phyloP scores from a whole-genome alignment of 2,888 invertebrate species.

The Archaeoteleia sp. region DNA sequence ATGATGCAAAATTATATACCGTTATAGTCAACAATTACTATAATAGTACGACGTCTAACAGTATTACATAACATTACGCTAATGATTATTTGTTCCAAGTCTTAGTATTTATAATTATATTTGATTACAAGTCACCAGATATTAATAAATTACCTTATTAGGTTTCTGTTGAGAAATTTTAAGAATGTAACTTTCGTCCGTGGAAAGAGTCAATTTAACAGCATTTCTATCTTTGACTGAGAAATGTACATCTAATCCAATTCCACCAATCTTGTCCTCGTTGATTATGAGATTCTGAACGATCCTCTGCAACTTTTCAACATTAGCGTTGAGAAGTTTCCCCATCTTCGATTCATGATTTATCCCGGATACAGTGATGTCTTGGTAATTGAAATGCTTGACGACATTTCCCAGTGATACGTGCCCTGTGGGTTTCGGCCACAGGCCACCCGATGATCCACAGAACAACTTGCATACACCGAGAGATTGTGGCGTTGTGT shows the following conservation, averaged over 20 bases:
- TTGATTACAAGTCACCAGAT: too few relatives aligned
- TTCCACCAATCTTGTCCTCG: constrained; percentile 49
- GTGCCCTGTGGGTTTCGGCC: constrained; percentile 81
- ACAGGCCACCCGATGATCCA: constrained; percentile 78
- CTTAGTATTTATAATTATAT: too few relatives aligned
- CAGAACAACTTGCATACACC: constrained; percentile 82
- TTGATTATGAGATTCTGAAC: constrained; percentile 17
- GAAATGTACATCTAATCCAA: constrained; percentile 57
- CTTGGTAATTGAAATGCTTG: constrained; percentile 76
- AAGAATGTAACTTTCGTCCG: constrained; percentile 77
- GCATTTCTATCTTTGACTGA: constrained; percentile 47
- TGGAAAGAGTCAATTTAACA: constrained; percentile 75
- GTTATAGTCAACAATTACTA: too few relatives aligned
- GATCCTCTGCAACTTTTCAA: constrained; percentile 56
- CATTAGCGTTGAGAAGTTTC: constrained; percentile 58
- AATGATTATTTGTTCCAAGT: too few relatives aligned
- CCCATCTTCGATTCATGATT: constrained; percentile 67
- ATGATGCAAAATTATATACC: too few relatives aligned
- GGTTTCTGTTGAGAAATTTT: constrained; percentile 54
- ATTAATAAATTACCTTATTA: constrained; percentile 49
- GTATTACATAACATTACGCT: too few relatives aligned
- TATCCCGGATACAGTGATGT: constrained; percentile 75
- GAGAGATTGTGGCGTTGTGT: constrained; percentile 67
- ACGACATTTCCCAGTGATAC: constrained; percentile 77
- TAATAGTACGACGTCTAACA: too few relatives aligned